Conservation (phyloP, 2,797 vertebrate species). For the Sebastolobus altivelis region DNA sequence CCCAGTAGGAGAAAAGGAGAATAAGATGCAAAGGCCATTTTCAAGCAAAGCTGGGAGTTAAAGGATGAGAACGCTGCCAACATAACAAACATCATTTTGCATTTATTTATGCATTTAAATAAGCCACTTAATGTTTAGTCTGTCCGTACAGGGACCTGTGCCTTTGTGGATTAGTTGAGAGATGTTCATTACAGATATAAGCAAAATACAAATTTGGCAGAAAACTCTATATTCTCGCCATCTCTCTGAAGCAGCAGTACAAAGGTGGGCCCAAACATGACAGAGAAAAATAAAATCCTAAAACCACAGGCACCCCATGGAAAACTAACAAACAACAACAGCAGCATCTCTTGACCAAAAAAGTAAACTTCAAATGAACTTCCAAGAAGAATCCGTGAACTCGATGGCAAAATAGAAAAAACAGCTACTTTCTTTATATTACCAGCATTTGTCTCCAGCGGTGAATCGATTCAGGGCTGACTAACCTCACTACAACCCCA, state of each 20-base stretch:
- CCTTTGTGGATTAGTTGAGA: background rate
- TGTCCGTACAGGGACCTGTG: background rate
- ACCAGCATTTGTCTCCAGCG: background rate
- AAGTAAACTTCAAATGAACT: background rate
- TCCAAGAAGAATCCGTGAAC: background rate
- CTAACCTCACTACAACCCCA: background rate
- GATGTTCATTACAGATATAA: background rate
- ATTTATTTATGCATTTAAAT: background rate
- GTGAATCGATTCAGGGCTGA: background rate
- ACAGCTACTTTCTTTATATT: background rate
- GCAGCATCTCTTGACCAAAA: background rate
- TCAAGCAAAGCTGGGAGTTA: background rate
- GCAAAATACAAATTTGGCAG: background rate
- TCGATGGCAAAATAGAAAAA: background rate
- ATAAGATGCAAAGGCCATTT: background rate
- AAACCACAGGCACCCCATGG: background rate
- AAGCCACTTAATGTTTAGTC: too few relatives aligned
- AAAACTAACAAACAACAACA: background rate
- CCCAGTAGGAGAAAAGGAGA: background rate
- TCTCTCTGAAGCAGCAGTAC: background rate
- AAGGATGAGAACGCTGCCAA: background rate
- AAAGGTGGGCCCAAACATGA: background rate
- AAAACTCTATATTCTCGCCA: background rate
- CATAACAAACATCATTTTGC: background rate
- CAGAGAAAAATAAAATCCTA: background rate